Evolutionary conservation across 2,888 invertebrate genomes (phyloP).

Genomic region (Strigamia transsilvanica): DNA sequence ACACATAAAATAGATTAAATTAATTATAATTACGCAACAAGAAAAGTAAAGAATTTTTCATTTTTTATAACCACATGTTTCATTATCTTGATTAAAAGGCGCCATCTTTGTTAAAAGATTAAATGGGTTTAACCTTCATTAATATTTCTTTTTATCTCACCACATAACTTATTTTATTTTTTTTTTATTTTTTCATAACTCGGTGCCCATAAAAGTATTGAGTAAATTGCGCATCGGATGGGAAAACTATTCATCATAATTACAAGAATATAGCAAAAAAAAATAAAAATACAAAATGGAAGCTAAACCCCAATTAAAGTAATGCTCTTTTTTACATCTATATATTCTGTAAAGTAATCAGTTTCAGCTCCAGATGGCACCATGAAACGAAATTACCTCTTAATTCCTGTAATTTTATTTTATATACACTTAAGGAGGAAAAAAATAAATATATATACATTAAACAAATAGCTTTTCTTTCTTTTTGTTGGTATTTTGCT

Average conservation of each 20-base stretch:
- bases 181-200: not conserved
- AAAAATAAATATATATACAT: not conserved
- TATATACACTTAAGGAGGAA: not conserved
- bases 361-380: slow-evolving; percentile 12
- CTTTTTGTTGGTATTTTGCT: not conserved
- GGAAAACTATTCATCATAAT: slow-evolving; percentile 16
- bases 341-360: not conserved
- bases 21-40: not conserved
- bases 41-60: not conserved
- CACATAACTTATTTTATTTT: not conserved
- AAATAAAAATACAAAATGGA: not conserved
- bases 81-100: slow-evolving; percentile 15
- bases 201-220: slow-evolving; percentile 4
- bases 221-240: not conserved
- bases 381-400: slow-evolving; percentile 6
- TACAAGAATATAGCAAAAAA: not conserved
- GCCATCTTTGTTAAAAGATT: slow-evolving; percentile 13
- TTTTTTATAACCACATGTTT: not conserved
- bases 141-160: not conserved
- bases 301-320: slow-evolving; percentile 14
- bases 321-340: not conserved
- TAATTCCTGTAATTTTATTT: not conserved
- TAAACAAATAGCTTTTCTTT: not conserved
- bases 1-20: slow-evolving; percentile 6
- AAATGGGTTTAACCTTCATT: slow-evolving; percentile 4